phyloP scores from a whole-genome alignment of 2,888 invertebrate genomes.

The Protonemura montana region DNA sequence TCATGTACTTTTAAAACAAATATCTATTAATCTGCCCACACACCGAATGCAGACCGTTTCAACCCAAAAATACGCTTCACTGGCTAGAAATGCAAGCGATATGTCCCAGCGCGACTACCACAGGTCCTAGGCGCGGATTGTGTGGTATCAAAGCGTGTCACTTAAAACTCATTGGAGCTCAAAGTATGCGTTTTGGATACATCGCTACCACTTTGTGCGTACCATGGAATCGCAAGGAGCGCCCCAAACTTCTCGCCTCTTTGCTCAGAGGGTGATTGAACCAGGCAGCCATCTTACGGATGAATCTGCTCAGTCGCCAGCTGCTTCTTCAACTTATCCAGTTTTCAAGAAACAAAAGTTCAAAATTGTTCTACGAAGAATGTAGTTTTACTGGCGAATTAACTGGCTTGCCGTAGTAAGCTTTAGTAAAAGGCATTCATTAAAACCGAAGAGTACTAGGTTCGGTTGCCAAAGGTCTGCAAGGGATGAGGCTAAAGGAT shows the following conservation, averaged over 20 bases:
- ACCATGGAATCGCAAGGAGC: not conserved
- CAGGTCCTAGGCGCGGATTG: not conserved
- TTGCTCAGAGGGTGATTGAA: not conserved
- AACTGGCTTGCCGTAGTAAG: not conserved
- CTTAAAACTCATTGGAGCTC: not conserved
- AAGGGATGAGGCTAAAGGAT: not conserved
- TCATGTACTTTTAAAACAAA: not conserved
- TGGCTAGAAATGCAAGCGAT: not conserved
- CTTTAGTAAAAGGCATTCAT: not conserved
- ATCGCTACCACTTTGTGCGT: not conserved
- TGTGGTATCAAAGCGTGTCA: not conserved
- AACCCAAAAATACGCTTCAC: not conserved
- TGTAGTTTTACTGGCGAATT: slow-evolving; percentile 22
- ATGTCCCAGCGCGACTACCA: not conserved
- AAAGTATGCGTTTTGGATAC: not conserved
- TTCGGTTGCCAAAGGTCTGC: not conserved
- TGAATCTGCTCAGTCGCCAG: not conserved
- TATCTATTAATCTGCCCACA: not conserved
- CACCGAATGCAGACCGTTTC: not conserved
- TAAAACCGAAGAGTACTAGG: too few relatives aligned
- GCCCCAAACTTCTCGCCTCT: not conserved
- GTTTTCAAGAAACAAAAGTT: slow-evolving; percentile 21
- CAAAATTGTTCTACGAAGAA: slow-evolving; percentile 16
- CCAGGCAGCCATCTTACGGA: not conserved
- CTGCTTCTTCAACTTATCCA: slow-evolving; percentile 25